phyloP scores from a whole-genome alignment of 2,888 invertebrate genomes.

The Drosophila rubida region DNA sequence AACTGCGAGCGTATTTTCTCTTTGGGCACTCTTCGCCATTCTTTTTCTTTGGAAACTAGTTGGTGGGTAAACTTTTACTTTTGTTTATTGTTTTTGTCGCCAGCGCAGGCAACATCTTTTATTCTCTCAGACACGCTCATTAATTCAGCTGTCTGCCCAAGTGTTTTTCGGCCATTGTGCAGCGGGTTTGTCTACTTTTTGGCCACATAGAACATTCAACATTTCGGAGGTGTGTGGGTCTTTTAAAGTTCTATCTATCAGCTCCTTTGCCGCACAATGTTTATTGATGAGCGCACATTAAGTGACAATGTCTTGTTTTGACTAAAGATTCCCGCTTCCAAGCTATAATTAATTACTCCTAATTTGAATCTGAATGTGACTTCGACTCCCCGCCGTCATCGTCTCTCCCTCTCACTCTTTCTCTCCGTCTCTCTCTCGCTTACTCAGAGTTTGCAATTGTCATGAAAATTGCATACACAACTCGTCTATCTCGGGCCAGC shows the following conservation, averaged over 20 bases:
- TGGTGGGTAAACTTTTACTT: slow-evolving; percentile 43
- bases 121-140: slow-evolving; percentile 46
- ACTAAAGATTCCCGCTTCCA: slow-evolving; percentile 53
- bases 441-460: slow-evolving; percentile 54
- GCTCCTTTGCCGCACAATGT: slow-evolving; percentile 34
- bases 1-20: slow-evolving; percentile 5
- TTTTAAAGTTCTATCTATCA: slow-evolving; percentile 32
- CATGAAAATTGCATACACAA: slow-evolving; percentile 37
- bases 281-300: slow-evolving; percentile 65
- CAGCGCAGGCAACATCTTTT: slow-evolving; percentile 47
- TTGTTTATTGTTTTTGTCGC: slow-evolving; percentile 29
- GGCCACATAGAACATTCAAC: slow-evolving; percentile 30
- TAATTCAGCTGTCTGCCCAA: slow-evolving; percentile 51
- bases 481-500: slow-evolving; percentile 12
- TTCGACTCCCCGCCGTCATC: neutral
- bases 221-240: slow-evolving; percentile 26
- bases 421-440: slow-evolving; percentile 4
- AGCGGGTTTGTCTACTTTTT: slow-evolving; percentile 46
- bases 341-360: slow-evolving; percentile 51
- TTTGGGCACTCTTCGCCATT: neutral
- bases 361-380: slow-evolving; percentile 56
- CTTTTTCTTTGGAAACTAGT: slow-evolving; percentile 23
- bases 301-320: slow-evolving; percentile 63
- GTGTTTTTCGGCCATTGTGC: slow-evolving; percentile 44
- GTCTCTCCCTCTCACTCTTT: neutral